Percentiles rank a stretch among this genome's conserved stretches.
phyloP scores from a whole-genome alignment of 2,888 invertebrate genomes.

The Hemistola chrysoprasaria region DNA sequence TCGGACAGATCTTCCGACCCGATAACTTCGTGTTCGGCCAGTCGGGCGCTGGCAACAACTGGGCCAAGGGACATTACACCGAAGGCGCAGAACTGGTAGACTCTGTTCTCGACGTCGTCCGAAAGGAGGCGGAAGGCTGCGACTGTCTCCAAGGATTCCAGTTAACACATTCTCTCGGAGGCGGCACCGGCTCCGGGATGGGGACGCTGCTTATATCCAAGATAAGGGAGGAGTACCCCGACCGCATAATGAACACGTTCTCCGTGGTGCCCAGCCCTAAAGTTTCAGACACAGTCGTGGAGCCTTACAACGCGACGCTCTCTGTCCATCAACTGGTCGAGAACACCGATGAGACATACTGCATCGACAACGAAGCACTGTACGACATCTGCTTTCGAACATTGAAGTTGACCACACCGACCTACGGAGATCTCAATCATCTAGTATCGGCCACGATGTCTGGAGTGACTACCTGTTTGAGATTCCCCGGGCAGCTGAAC shows the following conservation, averaged over 20 bases:
- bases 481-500: conserved; percentile 77
- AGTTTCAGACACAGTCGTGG: conserved; percentile 87
- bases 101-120: conserved; percentile 80
- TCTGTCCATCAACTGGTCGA: conserved; percentile 86
- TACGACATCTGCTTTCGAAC: conserved; percentile 91
- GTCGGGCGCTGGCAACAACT: conserved; percentile 82
- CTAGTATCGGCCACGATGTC: conserved; percentile 70
- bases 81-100: conserved; percentile 85
- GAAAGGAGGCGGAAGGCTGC: conserved; percentile 85
- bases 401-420: conserved; percentile 87
- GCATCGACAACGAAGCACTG: conserved; percentile 89
- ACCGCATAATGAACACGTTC: conserved; percentile 87
- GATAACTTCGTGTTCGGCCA: conserved; percentile 88
- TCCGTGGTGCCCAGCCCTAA: conserved; percentile 88
- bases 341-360: conserved; percentile 85
- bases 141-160: conserved; percentile 86
- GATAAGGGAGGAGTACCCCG: conserved; percentile 88
- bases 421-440: conserved; percentile 88
- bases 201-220: conserved; percentile 87
- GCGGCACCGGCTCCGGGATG: conserved; percentile 90
- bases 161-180: conserved; percentile 86
- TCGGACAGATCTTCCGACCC: conserved; percentile 87
- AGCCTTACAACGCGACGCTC: conserved; percentile 86
- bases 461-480: conserved; percentile 67
- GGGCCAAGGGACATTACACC: conserved; percentile 87